Evolutionary conservation across 2,113 vertebrate species (phyloP).

Genomic region (Lampris megalopsis): DNA sequence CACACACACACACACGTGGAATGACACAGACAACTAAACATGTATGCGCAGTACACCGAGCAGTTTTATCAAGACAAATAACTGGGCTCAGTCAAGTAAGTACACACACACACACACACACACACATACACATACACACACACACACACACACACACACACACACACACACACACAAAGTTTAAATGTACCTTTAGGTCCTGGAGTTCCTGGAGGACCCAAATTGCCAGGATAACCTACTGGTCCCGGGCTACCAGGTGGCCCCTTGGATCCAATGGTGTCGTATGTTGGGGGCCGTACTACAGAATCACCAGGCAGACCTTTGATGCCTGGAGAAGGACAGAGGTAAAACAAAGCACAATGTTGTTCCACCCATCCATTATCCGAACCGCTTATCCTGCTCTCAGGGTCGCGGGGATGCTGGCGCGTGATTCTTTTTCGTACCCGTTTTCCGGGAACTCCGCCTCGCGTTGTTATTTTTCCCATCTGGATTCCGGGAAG

Average conservation of each 20-base stretch:
- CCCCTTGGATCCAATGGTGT: constrained; percentile 27
- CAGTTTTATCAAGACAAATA: background rate
- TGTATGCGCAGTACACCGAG: too few relatives aligned
- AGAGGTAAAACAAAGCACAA: background rate
- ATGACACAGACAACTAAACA: background rate
- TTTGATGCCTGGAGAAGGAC: constrained; percentile 48
- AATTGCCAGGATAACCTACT: constrained; percentile 39
- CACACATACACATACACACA: background rate
- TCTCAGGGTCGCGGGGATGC: too few relatives aligned
- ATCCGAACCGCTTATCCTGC: too few relatives aligned
- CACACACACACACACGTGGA: background rate
- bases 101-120: background rate
- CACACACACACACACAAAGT: background rate
- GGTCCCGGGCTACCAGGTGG: constrained; percentile 37
- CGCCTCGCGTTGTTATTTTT: too few relatives aligned
- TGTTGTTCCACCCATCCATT: too few relatives aligned
- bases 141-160: background rate
- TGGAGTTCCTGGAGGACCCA: constrained; percentile 47
- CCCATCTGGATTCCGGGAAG: too few relatives aligned
- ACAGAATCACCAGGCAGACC: constrained; percentile 51
- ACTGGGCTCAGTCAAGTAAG: background rate
- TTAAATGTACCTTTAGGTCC: constrained; percentile 62
- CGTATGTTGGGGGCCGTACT: rapidly evolving
- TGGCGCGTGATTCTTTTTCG: too few relatives aligned
- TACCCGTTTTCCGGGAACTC: too few relatives aligned